Conservation (phyloP, 2,113 vertebrate species). For the Myotis davidii region DNA sequence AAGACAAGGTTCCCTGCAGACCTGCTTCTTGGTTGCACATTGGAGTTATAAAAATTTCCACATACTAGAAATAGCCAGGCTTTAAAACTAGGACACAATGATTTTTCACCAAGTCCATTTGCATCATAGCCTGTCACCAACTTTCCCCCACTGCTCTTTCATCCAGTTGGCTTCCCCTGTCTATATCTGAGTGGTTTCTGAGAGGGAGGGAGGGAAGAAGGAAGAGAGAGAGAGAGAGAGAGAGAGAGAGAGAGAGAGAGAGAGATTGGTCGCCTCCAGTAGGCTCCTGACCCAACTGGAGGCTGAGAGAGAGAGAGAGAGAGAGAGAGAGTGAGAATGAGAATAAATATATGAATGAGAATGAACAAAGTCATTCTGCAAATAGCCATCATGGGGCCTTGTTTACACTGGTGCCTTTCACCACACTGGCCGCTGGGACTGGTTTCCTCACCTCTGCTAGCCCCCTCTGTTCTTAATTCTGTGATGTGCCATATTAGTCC, state of each 20-base stretch:
- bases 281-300: too few species aligned
- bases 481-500: not conserved
- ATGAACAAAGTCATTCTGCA: not conserved
- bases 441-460: not conserved
- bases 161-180: not conserved
- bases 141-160: not conserved
- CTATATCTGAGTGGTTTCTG: not conserved
- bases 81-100: constrained; percentile 55
- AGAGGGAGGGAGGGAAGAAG: not conserved
- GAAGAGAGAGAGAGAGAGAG: not conserved
- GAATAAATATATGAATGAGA: too few species aligned
- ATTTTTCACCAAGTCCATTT: constrained; percentile 41
- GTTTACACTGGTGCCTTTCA: not conserved
- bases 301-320: too few species aligned
- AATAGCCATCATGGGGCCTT: not conserved
- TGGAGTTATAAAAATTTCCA: constrained; percentile 30
- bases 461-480: too few species aligned
- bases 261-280: too few species aligned
- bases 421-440: fast-evolving
- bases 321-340: not conserved
- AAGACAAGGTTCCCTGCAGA: not conserved
- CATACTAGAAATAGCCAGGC: not conserved
- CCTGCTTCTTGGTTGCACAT: not conserved
- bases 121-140: not conserved
- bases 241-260: not conserved